Evolutionary conservation across 2,113 vertebrate species (phyloP).

Genomic region (Megaleporinus macrocephalus): DNA sequence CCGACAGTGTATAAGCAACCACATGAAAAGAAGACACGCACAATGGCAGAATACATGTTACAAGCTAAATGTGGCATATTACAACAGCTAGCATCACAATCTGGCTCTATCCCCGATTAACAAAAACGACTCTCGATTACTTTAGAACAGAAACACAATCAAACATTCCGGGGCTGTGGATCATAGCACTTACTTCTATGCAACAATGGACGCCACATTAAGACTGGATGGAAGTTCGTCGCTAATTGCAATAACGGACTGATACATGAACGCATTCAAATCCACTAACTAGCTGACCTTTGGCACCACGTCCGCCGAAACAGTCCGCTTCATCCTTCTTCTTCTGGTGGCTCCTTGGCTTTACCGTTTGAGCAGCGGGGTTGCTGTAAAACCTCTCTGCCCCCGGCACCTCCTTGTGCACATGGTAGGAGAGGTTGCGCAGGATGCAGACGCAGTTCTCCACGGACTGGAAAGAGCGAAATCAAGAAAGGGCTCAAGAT

Average conservation of each 20-base stretch:
- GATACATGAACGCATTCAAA: not conserved
- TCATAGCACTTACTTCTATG: not conserved
- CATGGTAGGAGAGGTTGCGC: constrained; percentile 94
- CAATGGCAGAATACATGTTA: constrained; percentile 52
- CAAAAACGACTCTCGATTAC: not conserved
- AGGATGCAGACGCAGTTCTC: constrained; percentile 98
- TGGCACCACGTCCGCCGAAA: constrained; percentile 90
- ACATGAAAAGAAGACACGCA: constrained; percentile 59
- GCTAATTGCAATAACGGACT: not conserved
- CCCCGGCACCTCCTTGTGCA: constrained; percentile 95
- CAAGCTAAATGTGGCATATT: constrained; percentile 14
- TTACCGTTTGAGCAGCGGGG: constrained; percentile 71
- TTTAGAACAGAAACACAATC: constrained; percentile 5
- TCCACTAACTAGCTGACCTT: constrained; percentile 78
- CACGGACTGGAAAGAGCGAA: constrained; percentile 82
- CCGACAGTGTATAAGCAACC: constrained; percentile 48
- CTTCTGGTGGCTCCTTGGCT: constrained; percentile 80
- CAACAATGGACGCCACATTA: not conserved
- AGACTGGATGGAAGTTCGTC: not conserved
- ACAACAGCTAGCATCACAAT: not conserved
- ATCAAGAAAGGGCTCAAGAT: constrained; percentile 19
- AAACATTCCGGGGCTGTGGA: not conserved
- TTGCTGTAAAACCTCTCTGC: constrained; percentile 88
- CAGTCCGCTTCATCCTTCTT: constrained; percentile 91
- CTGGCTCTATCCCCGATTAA: not conserved